Evolutionary conservation across 2,113 vertebrate species (phyloP), one percentile per base, ranked within the genome.

Genomic region (Vulpes vulpes): DNA sequence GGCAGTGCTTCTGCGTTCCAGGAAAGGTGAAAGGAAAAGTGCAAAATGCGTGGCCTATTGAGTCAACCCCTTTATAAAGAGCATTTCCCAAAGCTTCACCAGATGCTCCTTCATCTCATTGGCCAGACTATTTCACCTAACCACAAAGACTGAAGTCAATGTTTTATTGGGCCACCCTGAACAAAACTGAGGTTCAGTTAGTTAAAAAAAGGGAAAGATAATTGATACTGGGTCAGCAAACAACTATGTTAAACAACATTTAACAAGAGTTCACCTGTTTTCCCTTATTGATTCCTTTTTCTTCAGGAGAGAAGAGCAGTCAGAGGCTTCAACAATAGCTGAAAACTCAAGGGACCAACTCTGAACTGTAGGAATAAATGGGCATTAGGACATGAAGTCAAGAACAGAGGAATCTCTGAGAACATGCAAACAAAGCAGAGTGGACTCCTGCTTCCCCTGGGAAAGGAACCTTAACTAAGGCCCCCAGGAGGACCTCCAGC

Each of bases 161-260:
- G 38, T 79, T 94, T 55, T 57, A 49, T n/a, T 1, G 15, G 23
- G 38, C 30, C 23, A 7, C 25, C 1, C 0, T 23, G 73, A 84
- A 74, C 49, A 53, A 80, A 69, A 19, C 11, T 65, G 35, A 57
- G 14, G 19, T 49, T 69, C 79, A 62, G 8, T 11, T 59, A 15
- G 6, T 73, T 73, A 91, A 78, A 94, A 94, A 89, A 64, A 83
- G 79, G 64, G 23, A 71, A 88, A 57, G 57, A 8, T 49, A 22
- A 17, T 20, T 8, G 6, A 73, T 14, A 30, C 73, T 60, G 67
- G 65, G 35, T 88, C 5, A 7, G 59, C 43, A 57, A 10, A 17
- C 32, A 7, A 43, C 43, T 7, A 43, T 6, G 43, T 43, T 43
- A 43, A 43, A 43, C 43, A 43, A 43, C 43, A 43, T 43, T 43